phyloP scores from a whole-genome alignment of 2,888 invertebrate genomes.

The Chrysolina haemoptera region DNA sequence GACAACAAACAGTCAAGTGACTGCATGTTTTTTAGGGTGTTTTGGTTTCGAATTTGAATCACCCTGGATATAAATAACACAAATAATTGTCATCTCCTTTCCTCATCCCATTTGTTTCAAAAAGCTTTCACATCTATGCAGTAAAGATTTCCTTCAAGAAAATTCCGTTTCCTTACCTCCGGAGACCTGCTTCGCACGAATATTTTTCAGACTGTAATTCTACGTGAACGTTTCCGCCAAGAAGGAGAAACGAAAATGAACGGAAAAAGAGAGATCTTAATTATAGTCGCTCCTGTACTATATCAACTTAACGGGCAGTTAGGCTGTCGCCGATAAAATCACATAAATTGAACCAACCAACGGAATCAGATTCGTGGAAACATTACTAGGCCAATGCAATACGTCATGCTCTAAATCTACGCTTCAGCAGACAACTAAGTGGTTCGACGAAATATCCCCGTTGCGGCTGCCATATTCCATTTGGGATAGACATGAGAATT shows the following conservation, averaged over 20 bases:
- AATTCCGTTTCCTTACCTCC: constrained; percentile 9
- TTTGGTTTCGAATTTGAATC: too few species aligned
- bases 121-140: too few species aligned
- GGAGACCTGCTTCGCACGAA: constrained; percentile 1
- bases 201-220: constrained; percentile 26
- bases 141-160: background rate
- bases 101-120: too few species aligned
- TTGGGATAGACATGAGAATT: constrained; percentile 2
- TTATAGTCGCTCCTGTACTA: constrained; percentile 59
- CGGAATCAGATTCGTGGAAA: constrained; percentile 37
- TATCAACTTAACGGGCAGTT: constrained; percentile 62
- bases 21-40: too few species aligned
- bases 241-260: constrained; percentile 40
- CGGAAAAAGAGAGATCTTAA: constrained; percentile 56
- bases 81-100: too few species aligned
- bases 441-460: constrained; percentile 9
- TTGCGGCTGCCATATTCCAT: background rate
- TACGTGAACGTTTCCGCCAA: constrained; percentile 30
- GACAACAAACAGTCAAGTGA: too few species aligned
- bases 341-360: constrained; percentile 51
- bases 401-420: constrained; percentile 29
- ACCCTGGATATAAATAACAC: too few species aligned
- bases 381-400: constrained; percentile 39
- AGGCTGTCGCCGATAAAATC: constrained; percentile 60
- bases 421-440: constrained; percentile 22